Evolutionary conservation across 2,113 vertebrate species (phyloP).

Genomic region (Pachycephala philippinensis): DNA sequence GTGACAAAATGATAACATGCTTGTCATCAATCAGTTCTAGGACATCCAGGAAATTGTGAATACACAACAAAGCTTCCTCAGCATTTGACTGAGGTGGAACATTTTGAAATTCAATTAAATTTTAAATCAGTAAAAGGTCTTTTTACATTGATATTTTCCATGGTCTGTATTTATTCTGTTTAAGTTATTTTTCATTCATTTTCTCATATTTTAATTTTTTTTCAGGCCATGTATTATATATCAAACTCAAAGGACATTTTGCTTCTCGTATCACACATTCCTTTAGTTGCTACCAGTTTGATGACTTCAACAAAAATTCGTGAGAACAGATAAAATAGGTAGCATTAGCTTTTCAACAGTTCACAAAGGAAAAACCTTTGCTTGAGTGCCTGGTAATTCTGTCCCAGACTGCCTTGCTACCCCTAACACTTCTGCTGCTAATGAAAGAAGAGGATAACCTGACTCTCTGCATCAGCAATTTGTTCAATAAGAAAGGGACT

Average conservation of each 20-base stretch:
- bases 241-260: neutral
- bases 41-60: neutral
- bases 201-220: neutral
- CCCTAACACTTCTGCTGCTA: neutral
- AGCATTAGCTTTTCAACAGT: neutral
- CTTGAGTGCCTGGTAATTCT: neutral
- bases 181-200: neutral
- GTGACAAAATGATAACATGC: neutral
- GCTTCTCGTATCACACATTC: neutral
- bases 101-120: conserved; percentile 8
- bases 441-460: neutral
- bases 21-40: neutral
- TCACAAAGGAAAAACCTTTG: neutral
- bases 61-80: neutral
- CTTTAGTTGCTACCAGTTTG: neutral
- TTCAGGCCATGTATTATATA: neutral
- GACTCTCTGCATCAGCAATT: neutral
- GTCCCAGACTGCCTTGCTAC: neutral
- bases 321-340: neutral
- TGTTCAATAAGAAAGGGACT: neutral
- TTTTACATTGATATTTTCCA: neutral
- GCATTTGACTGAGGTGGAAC: neutral
- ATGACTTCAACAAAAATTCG: neutral
- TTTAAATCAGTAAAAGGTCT: neutral
- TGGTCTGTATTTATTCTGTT: neutral